Evolutionary conservation across 2,888 invertebrate genomes (phyloP), one percentile per base, ranked within the genome.

Genomic region (Serrognathus titanus): DNA sequence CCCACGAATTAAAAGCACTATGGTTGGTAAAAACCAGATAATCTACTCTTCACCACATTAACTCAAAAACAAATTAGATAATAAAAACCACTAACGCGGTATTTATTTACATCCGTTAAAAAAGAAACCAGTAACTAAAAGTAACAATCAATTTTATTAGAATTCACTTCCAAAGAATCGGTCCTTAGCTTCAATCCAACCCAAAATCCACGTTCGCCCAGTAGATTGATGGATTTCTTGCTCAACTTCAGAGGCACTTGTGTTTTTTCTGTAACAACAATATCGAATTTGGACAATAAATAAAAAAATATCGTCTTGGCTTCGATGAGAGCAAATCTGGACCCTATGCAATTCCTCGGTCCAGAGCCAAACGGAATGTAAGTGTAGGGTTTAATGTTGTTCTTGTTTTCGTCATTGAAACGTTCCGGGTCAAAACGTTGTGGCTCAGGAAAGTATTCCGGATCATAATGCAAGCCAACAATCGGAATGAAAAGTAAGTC

Each of bases 281-380:
- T 49, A 35, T 69, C 66, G 53, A 71, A 71, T 46, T 67, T 63
- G 11, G 58, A 51, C 37, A 74, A 41, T 9, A 72, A 51, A 48
- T 71, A 47, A 39, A 65, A 67, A n/a, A 73, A 57, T 2, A 71
- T 11, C 3, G 59, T 53, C 61, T 73, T 73, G 1, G 59, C 58
- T 61, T 73, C 69, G 48, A 73, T 56, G 2, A 70, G 51, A 3
- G 71, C 73, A 52, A 73, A 73, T 63, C 71, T 66, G 1, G 67
- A 68, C 7, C 85, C 87, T 50, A 86, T 83, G 63, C 86, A 87
- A 66, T 81, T 84, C 51, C 86, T 79, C 1, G 82, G 85, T 2
- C 87, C 86, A 1, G 83, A n/a, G 2, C 72, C 73, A 55, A 73
- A 73, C 0, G 73, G 71, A 10, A 71, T 11, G 49, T 68, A 71